Base-by-base conservation (phyloP, 64 coral and sea anemone species). In the Stylophora pistillata region DNA sequence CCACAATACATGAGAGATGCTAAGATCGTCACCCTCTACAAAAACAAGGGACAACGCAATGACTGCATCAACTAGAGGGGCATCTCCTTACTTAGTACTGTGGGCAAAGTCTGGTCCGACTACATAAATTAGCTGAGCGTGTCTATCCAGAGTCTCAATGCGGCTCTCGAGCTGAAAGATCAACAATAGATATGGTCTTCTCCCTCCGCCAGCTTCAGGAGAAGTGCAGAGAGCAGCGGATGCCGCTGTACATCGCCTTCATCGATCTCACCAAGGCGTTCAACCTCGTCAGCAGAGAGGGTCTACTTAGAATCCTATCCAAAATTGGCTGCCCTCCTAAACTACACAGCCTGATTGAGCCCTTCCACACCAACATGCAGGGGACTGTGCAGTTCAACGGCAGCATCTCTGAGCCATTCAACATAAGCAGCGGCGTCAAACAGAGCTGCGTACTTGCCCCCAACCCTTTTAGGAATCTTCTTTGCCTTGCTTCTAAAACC, bases 1-100 rank as follows among this genome's bases (percentile, higher is more conserved):
- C 76, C 76, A 70, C 79, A 91, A 30, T 79, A 91, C 55, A 86
- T 60, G 71, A n/a, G n/a, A n/a, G n/a, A n/a, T n/a, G n/a, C n/a
- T n/a, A n/a, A n/a, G n/a, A n/a, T n/a, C n/a, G n/a, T 47, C 17
- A 28, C 71, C 76, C 16, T 25, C 69, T 7, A 75, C 64, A 20
- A 74, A 74, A 37, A 74, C 73, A 86, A 82, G 20, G 81, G 60
- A 15, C 27, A 85, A 20, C 63, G 81, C 27, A 89, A 23, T 15
- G 58, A 72, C 66, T 83, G 57, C 30, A 82, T 71, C 27, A 90
- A 90, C 64, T 63, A 77, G 55, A 70, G 30, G 41, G 73, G 75
- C 34, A 72, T 73, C 23, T 86, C 41, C 34, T 52, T 73, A 37
- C 53, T 73, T 27, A 79, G 74, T 75, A 89, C 79, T n/a, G 58